A percentile compares a stretch with the other conserved stretches of the same genome.
Conservation (phyloP, 2,888 invertebrate genomes). For the Tinea semifulvella region DNA sequence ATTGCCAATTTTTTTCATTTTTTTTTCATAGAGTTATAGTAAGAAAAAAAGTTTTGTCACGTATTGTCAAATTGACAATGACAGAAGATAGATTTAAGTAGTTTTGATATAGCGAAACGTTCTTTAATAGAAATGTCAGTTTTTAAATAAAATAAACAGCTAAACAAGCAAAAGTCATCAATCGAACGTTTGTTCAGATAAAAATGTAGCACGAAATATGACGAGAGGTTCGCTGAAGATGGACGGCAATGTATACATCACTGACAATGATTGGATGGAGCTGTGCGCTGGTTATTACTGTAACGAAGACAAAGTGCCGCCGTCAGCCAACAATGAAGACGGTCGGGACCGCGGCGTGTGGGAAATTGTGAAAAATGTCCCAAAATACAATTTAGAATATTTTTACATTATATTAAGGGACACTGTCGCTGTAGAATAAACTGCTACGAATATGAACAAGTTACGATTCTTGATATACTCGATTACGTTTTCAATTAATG, state of each 20-base stretch:
- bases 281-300: conserved; percentile 7
- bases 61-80: too few species aligned
- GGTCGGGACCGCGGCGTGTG: not conserved
- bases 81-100: too few species aligned
- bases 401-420: conserved; percentile 5
- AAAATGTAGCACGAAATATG: conserved; percentile 5
- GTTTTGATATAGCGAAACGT: too few species aligned
- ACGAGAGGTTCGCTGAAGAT: conserved; percentile 5
- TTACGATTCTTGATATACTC: not conserved
- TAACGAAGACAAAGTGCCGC: conserved; percentile 11
- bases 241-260: conserved; percentile 10
- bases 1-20: too few species aligned
- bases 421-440: not conserved
- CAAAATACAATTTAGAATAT: conserved; percentile 8
- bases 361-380: conserved; percentile 13
- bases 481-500: not conserved
- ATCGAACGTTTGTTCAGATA: not conserved
- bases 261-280: conserved; percentile 12
- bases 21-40: too few species aligned
- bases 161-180: not conserved
- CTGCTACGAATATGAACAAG: not conserved
- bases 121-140: too few species aligned
- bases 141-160: too few species aligned
- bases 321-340: conserved; percentile 15
- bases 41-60: too few species aligned